Conservation (phyloP, 2,113 vertebrate species). For the Ciconia boyciana region DNA sequence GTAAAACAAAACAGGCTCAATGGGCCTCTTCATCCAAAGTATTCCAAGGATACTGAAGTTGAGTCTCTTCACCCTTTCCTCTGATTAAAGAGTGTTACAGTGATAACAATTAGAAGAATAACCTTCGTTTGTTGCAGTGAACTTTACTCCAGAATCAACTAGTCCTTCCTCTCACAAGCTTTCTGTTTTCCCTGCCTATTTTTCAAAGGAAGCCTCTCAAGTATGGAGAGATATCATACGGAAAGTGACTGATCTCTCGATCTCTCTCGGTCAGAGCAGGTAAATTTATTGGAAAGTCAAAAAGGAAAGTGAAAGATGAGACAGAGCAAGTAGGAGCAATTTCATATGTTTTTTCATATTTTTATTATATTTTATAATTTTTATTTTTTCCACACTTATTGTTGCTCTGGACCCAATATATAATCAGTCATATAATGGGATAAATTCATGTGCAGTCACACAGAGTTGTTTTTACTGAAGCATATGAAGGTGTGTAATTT, state of each 20-base stretch:
- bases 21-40: not conserved
- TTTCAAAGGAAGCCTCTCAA: not conserved
- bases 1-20: not conserved
- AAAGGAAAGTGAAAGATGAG: not conserved
- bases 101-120: not conserved
- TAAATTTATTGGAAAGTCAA: not conserved
- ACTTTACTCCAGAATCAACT: not conserved
- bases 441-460: not conserved
- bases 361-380: not conserved
- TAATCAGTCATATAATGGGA: not conserved
- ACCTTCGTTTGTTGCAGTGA: not conserved
- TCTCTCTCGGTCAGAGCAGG: not conserved
- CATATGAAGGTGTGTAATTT: conserved; percentile 5
- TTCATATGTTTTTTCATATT: not conserved
- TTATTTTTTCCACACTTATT: not conserved
- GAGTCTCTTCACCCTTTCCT: not conserved
- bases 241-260: not conserved
- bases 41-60: not conserved
- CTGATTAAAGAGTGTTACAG: not conserved
- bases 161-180: not conserved
- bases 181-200: not conserved
- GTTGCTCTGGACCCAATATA: not conserved
- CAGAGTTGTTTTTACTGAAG: conserved; percentile 12
- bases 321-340: not conserved
- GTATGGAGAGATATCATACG: not conserved